A percentile compares a stretch with the other conserved stretches of the same genome.
These are phyloP conservation scores for Triops cancriformis DNA, from an alignment of 1,140 invertebrate genomes.

Conservation along the genomic window DNA sequence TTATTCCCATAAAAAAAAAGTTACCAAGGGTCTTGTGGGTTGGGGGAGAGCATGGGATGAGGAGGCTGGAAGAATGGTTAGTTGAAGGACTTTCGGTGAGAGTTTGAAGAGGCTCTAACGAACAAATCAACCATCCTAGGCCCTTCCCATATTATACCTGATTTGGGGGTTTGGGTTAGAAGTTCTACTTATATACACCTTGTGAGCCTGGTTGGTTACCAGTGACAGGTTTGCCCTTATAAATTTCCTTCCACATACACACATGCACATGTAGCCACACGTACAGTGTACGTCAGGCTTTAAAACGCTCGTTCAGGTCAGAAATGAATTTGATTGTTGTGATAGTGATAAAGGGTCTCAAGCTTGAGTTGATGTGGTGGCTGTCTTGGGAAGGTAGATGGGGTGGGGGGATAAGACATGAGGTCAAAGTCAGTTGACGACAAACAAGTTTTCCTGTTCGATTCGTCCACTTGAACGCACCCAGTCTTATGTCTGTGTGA, in stretches of 20 bases:
- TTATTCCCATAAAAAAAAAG: background rate
- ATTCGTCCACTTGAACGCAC: background rate
- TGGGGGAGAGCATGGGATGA: background rate
- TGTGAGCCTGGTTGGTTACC: background rate
- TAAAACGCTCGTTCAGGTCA: too few species aligned
- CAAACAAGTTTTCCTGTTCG: background rate
- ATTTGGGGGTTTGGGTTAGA: background rate
- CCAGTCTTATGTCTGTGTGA: background rate
- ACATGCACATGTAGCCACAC: too few species aligned
- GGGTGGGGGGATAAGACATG: background rate
- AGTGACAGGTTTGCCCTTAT: conserved; percentile 8
- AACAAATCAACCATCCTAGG: background rate
- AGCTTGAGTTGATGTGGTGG: background rate
- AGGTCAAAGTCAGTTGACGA: conserved; percentile 4
- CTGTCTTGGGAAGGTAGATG: background rate
- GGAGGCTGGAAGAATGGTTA: background rate
- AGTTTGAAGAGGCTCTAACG: background rate
- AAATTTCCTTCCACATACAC: background rate
- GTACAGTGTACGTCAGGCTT: too few species aligned
- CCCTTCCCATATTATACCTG: background rate
- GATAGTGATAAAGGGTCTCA: background rate
- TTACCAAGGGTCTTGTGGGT: background rate
- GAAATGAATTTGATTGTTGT: background rate
- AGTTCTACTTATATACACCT: background rate
- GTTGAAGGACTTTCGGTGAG: background rate